Percentiles rank a stretch among this genome's conserved stretches.
Conservation (phyloP, 2,797 vertebrate genomes). For the Glossophaga mutica region DNA sequence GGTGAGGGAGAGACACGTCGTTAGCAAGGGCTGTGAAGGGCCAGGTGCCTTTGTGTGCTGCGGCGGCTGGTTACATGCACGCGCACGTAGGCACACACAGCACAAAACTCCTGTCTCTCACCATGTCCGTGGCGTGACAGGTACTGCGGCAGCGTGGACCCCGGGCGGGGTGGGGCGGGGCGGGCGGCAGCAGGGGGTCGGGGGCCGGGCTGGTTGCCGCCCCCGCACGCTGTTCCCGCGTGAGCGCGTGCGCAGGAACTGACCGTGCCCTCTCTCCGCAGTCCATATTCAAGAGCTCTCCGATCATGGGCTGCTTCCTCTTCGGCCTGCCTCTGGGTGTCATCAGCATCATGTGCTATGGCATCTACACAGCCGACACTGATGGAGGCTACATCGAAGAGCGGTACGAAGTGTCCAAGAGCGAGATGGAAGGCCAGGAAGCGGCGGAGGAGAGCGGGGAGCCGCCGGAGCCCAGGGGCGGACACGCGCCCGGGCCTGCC, state of each 20-base stretch:
- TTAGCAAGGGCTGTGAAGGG: background rate
- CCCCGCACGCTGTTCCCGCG: background rate
- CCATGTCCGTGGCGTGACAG: background rate
- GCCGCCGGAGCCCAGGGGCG: constrained; percentile 78
- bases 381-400: constrained; percentile 85
- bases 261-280: constrained; percentile 69
- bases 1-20: background rate
- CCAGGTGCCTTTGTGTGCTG: background rate
- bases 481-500: constrained; percentile 77
- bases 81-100: no score
- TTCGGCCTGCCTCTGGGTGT: constrained; percentile 97
- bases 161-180: background rate
- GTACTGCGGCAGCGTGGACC: background rate
- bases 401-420: constrained; percentile 83
- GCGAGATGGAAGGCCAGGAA: constrained; percentile 85
- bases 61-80: background rate
- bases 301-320: constrained; percentile 96
- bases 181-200: background rate
- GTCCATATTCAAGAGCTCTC: constrained; percentile 98
- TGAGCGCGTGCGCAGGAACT: background rate
- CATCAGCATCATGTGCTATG: constrained; percentile 99
- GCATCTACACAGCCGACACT: constrained; percentile 95
- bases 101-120: background rate
- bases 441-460: constrained; percentile 84
- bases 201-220: background rate